Conservation (phyloP, 2,113 vertebrate species). For the Orcinus orca region DNA sequence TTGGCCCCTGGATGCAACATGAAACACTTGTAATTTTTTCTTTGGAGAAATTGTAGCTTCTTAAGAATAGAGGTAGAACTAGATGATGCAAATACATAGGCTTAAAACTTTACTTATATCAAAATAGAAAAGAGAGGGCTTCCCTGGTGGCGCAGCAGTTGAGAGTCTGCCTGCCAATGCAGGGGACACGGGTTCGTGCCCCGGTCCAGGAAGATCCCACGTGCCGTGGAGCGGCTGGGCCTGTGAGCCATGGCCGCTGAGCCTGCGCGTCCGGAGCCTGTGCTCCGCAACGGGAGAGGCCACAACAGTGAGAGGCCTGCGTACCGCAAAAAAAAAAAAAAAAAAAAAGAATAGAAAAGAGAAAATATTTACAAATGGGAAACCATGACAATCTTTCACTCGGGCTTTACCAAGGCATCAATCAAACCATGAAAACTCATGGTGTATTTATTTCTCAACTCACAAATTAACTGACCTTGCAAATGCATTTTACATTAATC, state of each 20-base stretch:
- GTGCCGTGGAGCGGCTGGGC: too few species aligned
- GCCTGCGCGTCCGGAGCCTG: too few species aligned
- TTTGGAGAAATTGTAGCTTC: background rate
- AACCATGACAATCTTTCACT: background rate
- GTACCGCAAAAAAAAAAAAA: too few species aligned
- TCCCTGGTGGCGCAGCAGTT: too few species aligned
- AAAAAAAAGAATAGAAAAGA: background rate
- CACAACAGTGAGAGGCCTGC: too few species aligned
- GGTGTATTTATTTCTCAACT: background rate
- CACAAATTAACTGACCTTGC: background rate
- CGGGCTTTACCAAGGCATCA: background rate
- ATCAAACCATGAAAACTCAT: conserved; percentile 12
- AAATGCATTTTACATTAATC: background rate
- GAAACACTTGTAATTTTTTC: background rate
- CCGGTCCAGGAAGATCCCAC: too few species aligned
- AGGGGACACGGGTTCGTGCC: too few species aligned
- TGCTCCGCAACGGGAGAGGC: too few species aligned
- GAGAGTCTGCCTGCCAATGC: too few species aligned
- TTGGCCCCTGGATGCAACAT: background rate
- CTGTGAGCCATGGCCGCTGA: too few species aligned
- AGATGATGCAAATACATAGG: background rate
- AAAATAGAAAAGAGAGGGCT: background rate
- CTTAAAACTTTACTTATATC: background rate
- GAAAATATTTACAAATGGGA: background rate
- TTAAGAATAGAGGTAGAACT: background rate